These are phyloP conservation scores for Prenolepis imparis DNA, from an alignment of 2,888 invertebrate species.

Conservation along the genomic window DNA sequence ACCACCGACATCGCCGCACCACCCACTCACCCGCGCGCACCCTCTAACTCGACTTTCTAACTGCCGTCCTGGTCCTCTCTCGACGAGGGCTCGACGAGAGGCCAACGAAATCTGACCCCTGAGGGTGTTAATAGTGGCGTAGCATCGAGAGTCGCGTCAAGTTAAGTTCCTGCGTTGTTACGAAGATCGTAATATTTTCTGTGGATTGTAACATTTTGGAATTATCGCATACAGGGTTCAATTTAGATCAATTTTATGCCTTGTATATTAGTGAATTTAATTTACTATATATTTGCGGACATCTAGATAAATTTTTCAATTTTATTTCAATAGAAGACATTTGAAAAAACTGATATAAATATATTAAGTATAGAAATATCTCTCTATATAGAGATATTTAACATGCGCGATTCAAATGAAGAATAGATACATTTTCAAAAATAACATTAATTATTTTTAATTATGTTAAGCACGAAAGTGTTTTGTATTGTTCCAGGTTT, in stretches of 20 bases:
- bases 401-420: neutral
- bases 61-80: constrained; percentile 58
- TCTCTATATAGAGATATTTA: neutral
- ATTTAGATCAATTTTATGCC: neutral
- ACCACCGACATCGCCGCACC: constrained; percentile 60
- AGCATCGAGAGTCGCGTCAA: constrained; percentile 13
- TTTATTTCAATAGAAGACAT: neutral
- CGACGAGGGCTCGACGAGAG: constrained; percentile 59
- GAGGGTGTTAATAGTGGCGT: constrained; percentile 61
- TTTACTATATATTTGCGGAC: neutral
- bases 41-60: constrained; percentile 69
- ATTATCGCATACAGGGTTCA: neutral
- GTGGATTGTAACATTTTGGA: neutral
- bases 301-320: neutral
- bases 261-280: neutral
- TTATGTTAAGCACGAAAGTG: neutral
- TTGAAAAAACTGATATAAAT: neutral
- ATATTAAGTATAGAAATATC: neutral
- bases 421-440: neutral
- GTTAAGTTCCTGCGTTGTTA: constrained; percentile 22
- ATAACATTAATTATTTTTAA: neutral
- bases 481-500: constrained; percentile 73
- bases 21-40: constrained; percentile 47
- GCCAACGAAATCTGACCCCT: constrained; percentile 72
- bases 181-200: constrained; percentile 22